Base-by-base conservation (phyloP, 2,797 vertebrate species). In the Microctenopoma lineatum region DNA sequence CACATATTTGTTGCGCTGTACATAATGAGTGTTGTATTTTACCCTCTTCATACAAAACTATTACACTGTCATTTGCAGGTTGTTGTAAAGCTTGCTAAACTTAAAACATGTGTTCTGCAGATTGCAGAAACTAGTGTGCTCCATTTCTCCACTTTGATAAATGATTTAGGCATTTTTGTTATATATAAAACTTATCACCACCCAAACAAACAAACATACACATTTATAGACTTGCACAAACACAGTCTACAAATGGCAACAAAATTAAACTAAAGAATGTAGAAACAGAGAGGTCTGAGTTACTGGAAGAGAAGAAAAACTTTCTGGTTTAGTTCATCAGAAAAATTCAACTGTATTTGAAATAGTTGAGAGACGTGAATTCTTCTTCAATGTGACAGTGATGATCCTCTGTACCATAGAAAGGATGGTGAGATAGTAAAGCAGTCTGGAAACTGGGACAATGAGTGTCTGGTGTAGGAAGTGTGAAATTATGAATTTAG, bases 371-470 rank as follows among this genome's bases (percentile, higher is more conserved):
- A 71, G 50, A 64, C 25, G 25, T 9, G 48, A 55, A 54, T 64
- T 54, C 32, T 61, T 26, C 21, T 34, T 34, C 51, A 39, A 56
- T 16, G 47, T 41, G 55, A 36, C 16, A 25, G 16, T 7, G 44
- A 36, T 0, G 5, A 25, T 52, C 11, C 14, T 65, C 25, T 32
- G 12, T 50, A n/a, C 34, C n/a, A 42, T 13, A 14, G 16, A 25
- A 44, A 42, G 53, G 13, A 34, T 18, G 39, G 38, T 42, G 18
- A 59, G 53, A 34, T 7, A 12, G 9, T 46, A 54, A 36, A 51
- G 14, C 59, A 41, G 54, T 34, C 14, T 63, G 36, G 18, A 52
- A 69, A 76, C 34, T 63, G 48, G 71, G 59, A 66, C 62, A 42
- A 38, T 41, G 12, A 47, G 21, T 8, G 8, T 66, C 29, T 44